These are phyloP conservation scores for Patagioenas fasciata DNA, from an alignment of 2,113 vertebrate species.

Conservation along the genomic window DNA sequence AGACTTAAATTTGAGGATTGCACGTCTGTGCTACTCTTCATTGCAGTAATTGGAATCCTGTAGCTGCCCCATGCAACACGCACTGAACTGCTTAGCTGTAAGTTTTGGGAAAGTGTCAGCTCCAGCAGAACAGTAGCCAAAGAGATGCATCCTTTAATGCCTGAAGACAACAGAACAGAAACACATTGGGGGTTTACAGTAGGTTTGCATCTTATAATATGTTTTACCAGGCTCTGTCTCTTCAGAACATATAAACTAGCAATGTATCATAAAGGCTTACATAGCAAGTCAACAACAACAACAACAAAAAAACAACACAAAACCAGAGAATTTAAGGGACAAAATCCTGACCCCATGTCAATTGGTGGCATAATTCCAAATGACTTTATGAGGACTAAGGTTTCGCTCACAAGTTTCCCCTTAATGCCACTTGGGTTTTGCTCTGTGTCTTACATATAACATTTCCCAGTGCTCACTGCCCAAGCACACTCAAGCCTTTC, in stretches of 20 bases:
- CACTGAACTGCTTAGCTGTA: slow-evolving; percentile 52
- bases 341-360: slow-evolving; percentile 5
- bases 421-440: neutral
- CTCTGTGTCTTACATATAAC: neutral
- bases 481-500: neutral
- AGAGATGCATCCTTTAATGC: slow-evolving; percentile 46
- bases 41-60: slow-evolving; percentile 63
- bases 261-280: neutral
- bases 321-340: neutral
- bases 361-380: slow-evolving; percentile 6
- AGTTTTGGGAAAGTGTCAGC: slow-evolving; percentile 56
- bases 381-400: neutral
- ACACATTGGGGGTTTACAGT: neutral
- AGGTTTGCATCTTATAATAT: neutral
- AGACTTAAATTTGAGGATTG: slow-evolving; percentile 57
- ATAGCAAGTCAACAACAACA: neutral
- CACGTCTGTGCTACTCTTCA: slow-evolving; percentile 22
- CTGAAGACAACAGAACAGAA: slow-evolving; percentile 55
- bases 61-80: slow-evolving; percentile 43
- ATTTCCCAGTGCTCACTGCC: neutral
- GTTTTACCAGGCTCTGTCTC: neutral
- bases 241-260: neutral
- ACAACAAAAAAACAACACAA: neutral
- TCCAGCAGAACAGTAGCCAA: slow-evolving; percentile 44
- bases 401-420: neutral